Evolutionary conservation across 1,140 invertebrate genomes (phyloP), one percentile per base, ranked within the genome.

Genomic region (Conus betulinus): DNA sequence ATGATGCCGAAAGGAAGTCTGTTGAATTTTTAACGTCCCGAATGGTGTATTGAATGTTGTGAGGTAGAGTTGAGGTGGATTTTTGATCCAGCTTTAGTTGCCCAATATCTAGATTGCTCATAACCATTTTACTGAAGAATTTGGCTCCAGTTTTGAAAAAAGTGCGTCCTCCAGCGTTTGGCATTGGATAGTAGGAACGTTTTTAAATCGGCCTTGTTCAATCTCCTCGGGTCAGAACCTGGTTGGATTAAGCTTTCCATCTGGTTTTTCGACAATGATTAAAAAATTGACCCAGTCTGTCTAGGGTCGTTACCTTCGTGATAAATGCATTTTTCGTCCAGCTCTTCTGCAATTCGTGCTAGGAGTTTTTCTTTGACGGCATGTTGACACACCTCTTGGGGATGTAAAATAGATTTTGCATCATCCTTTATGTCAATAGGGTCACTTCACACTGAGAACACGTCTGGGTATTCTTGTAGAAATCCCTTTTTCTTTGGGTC

Each of bases 151-250:
- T 8, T 88, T 55, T 6, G 85, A n/a, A n/a, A n/a, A 83, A 23
- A 90, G 71, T 20, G 89, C 78, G 27, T 92, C 90, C 60, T 92
- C 90, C 11, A 90, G 79, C 27, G 89, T n/a, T 90, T 23, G 85
- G 91, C 67, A 91, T 87, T 0, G 86, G 76, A 82, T 89, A 91
- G 63, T 89, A 89, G 84, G 90, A 84, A 27, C 95, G 87, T 90
- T 94, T 94, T 20, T n/a, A n/a, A n/a, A 96, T 94, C 67, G n/a
- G 90, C 92, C 88, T 92, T 93, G 92, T 96, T 96, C 84, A 96
- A 92, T 83, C 95, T 93, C 67, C 89, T 92, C 8, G 96, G 96
- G 92, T 96, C 96, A 27, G 96, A 88, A 91, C 96, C 96, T 55
- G 96, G 92, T 84, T n/a, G n/a, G n/a, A n/a, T 96, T 89, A n/a